Evolutionary conservation across 2,888 invertebrate genomes (phyloP), one percentile per base, ranked within the genome.

Genomic region (Platycnemis pennipes): DNA sequence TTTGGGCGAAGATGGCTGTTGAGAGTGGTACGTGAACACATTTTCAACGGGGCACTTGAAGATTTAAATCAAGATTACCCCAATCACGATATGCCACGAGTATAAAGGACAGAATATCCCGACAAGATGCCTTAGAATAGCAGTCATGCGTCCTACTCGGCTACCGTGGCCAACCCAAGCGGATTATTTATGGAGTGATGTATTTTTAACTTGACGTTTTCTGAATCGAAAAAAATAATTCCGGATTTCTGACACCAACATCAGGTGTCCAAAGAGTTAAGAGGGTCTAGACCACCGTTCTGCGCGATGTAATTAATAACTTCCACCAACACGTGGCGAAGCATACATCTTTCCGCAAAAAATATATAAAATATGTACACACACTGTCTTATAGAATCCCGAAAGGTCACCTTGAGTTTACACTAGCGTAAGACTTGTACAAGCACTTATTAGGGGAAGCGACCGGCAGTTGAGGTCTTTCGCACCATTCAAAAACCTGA

Each of bases 131-230:
- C 63, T 91, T 44, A 13, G 91, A 91, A 63, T 63, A 63, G 91
- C 56, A 91, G 63, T 91, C 44, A 91, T 44, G 91, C 91, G 63
- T 91, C 63, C 91, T 44, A 44, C 63, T 89, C 53, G 42, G 56
- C 89, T 26, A 89, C 89, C 37, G 89, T 56, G 63, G 56, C 56
- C 56, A 56, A 42, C 56, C 91, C 63, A 91, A 91, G 63, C 45
- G 44, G 91, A 91, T 44, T 91, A 91, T 91, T 91, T 91, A 91
- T 63, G 91, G 91, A 69, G 44, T 44, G 91, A 26, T 42, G 91
- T 91, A 91, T 91, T 91, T 91, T 91, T 91, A 91, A 44, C 91
- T 44, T 44, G 91, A 91, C 63, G 63, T 91, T 91, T 63, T 91
- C 46, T 63, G 69, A 91, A 42, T 63, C 88, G 88, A 88, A 88